These are phyloP conservation scores for Patella pellucida DNA, from an alignment of 2,888 invertebrate genomes.

Conservation along the genomic window DNA sequence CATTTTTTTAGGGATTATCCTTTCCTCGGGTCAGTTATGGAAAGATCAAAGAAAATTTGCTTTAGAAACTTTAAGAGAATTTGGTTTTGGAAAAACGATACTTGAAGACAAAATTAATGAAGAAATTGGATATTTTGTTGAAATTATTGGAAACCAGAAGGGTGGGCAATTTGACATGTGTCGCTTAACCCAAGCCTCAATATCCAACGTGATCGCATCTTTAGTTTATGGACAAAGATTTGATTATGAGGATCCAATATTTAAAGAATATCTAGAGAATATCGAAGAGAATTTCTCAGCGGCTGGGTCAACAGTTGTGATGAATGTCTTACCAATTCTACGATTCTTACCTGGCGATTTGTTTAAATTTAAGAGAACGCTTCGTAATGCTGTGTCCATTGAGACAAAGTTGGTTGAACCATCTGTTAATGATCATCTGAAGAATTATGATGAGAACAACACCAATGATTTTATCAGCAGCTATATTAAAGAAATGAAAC, in stretches of 20 bases:
- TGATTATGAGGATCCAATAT: conserved; percentile 20
- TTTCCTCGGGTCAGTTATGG: conserved; percentile 18
- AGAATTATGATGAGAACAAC: conserved; percentile 34
- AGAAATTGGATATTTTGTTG: conserved; percentile 15
- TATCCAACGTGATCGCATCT: conserved; percentile 28
- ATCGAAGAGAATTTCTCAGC: conserved; percentile 17
- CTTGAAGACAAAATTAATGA: conserved; percentile 24
- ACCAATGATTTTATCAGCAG: conserved; percentile 43
- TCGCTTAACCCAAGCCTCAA: conserved; percentile 2
- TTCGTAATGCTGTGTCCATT: conserved; percentile 19
- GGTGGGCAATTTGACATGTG: conserved; percentile 11
- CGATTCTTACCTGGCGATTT: conserved; percentile 43
- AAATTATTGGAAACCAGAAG: background rate
- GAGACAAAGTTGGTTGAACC: conserved; percentile 20
- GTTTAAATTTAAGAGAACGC: conserved; percentile 31
- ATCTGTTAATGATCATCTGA: conserved; percentile 27
- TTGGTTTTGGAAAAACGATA: conserved; percentile 21
- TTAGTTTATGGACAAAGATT: conserved; percentile 24
- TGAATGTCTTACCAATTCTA: conserved; percentile 34
- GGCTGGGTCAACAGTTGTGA: background rate
- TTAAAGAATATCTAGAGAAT: conserved; percentile 12
- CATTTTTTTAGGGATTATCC: background rate
- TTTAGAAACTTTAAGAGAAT: conserved; percentile 20
- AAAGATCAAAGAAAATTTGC: conserved; percentile 23
- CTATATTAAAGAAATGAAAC: conserved; percentile 38